Conservation (phyloP, 30 jellyfish, hydroid and myxozoan genomes). For the Phacellophora camtschatica region DNA sequence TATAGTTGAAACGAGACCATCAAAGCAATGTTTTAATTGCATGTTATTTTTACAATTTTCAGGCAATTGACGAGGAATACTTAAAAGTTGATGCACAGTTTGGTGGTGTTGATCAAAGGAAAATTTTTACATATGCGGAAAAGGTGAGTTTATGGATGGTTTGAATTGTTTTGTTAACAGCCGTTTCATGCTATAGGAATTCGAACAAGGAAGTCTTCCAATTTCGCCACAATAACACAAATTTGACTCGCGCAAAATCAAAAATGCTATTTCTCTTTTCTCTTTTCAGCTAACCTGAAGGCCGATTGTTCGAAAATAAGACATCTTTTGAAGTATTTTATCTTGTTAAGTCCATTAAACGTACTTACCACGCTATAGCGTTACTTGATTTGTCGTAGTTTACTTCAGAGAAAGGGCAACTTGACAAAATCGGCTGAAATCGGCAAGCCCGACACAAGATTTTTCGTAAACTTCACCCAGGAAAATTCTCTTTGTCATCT, state of each 20-base stretch:
- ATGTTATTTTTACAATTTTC: background rate
- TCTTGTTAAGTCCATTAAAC: no score
- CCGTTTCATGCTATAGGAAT: no score
- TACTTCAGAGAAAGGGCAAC: no score
- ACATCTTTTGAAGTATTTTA: background rate
- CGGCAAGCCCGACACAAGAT: no score
- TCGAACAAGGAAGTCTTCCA: background rate
- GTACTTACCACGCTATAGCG: no score
- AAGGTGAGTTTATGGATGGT: conserved; percentile 62
- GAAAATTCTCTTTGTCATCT: no score
- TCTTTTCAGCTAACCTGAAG: background rate
- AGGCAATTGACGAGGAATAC: conserved; percentile 99
- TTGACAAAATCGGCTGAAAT: no score
- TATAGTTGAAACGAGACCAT: no score
- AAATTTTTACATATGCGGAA: conserved; percentile 97
- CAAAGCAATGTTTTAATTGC: no score
- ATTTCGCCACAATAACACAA: background rate
- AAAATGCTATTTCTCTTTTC: background rate
- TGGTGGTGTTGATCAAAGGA: conserved; percentile 99
- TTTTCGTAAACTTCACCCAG: no score
- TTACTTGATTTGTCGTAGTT: no score
- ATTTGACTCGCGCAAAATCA: background rate
- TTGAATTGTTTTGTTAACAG: background rate
- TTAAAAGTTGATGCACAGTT: conserved; percentile 99
- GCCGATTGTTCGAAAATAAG: background rate